Percentiles rank a stretch among this genome's conserved stretches.
Conservation (phyloP, 1,140 invertebrate genomes). For the Galleria mellonella region DNA sequence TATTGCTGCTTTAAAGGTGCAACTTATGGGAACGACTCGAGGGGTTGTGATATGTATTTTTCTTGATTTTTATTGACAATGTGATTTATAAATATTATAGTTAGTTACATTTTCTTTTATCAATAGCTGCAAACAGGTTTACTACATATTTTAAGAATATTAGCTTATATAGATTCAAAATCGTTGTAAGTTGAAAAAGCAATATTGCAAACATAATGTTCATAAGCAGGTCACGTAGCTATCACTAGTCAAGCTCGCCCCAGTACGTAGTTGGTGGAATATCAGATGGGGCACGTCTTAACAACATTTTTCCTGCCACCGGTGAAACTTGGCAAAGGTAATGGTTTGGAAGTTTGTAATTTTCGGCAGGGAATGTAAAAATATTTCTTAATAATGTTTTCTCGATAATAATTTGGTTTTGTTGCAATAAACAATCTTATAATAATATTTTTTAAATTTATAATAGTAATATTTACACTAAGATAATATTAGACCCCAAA, state of each 20-base stretch:
- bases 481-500: too few relatives aligned
- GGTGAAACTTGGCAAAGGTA: constrained; percentile 13
- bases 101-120: too few relatives aligned
- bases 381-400: too few relatives aligned
- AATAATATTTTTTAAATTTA: too few relatives aligned
- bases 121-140: too few relatives aligned
- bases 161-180: constrained; percentile 3
- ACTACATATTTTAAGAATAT: constrained; percentile 12
- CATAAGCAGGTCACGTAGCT: constrained; percentile 28
- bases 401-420: too few relatives aligned
- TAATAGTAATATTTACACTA: too few relatives aligned
- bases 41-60: not conserved
- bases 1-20: constrained; percentile 3
- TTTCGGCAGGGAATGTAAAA: constrained; percentile 8
- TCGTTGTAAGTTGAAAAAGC: not conserved
- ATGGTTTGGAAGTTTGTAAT: constrained; percentile 27
- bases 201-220: constrained; percentile 19
- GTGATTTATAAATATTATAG: too few relatives aligned
- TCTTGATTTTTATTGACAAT: not conserved
- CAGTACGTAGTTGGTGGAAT: constrained; percentile 18
- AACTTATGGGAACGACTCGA: constrained; percentile 2
- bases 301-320: constrained; percentile 21
- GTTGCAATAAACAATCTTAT: too few relatives aligned
- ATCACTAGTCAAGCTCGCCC: constrained; percentile 20
- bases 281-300: constrained; percentile 8